Evolutionary conservation across 1,140 invertebrate species (phyloP), one percentile per base, ranked within the genome.

Genomic region (Hesperophylax magnus): DNA sequence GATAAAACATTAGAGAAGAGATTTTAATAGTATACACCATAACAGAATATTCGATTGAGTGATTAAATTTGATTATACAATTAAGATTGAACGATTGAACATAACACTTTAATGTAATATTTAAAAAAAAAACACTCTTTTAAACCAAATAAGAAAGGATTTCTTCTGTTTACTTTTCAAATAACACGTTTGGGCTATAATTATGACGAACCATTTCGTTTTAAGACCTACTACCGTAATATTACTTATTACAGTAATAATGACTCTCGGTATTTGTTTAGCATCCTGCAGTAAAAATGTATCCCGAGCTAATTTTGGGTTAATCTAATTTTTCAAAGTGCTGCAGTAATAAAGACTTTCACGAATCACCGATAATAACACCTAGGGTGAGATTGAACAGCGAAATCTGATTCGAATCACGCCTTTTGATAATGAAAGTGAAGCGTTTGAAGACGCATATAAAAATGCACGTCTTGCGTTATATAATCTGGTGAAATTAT

Each of bases 291-390:
- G 58, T 24, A 4, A 61, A 61, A 20, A 61, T 24, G 4, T 61
- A 61, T 22, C 18, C 3, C 18, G 58, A 1, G 58, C n/a, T 22
- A 61, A 61, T 61, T 61, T 61, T 0, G n/a, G 58, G 58, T 22
- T 61, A 22, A 61, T 61, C 58, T 22, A 61, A 61, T 61, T 61
- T 61, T 61, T 61, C 17, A 61, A 20, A 61, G 58, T 58, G 39
- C 58, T 20, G 20, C 8, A 22, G 58, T 24, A 71, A 71, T 71
- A 71, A 71, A 47, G 53, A 52, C 71, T 53, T 52, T 20, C 47
- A 20, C 31, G 67, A 39, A 71, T 34, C 18, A 27, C 67, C 67
- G 52, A 34, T 52, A 74, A 74, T 74, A 74, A 74, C 39, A 74
- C 71, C n/a, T 39, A 53, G 24, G 24, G 53, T 54, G 18, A 54